These are phyloP conservation scores for Leiothrix lutea DNA, from an alignment of 2,113 vertebrate species.

Conservation along the genomic window DNA sequence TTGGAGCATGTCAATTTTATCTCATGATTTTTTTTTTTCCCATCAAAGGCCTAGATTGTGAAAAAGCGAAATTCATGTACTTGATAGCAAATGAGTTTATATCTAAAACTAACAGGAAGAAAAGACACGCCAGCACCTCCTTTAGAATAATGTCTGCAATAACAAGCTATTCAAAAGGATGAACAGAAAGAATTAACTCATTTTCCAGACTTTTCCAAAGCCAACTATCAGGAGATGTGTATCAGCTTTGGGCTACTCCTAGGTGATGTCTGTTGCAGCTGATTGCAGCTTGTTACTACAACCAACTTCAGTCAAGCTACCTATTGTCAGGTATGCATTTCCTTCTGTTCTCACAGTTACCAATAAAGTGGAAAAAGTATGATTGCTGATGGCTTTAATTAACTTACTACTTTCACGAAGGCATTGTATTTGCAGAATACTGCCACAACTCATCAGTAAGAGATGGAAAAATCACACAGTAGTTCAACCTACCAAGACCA, in stretches of 20 bases:
- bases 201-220: neutral
- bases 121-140: neutral
- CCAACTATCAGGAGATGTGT: neutral
- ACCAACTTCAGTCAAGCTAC: neutral
- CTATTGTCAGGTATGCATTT: neutral
- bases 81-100: neutral
- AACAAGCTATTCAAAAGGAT: neutral
- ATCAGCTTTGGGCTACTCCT: neutral
- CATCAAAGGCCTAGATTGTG: neutral
- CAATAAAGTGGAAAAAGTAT: neutral
- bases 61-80: neutral
- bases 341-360: neutral
- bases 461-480: neutral
- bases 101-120: neutral
- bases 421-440: neutral
- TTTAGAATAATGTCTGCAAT: neutral
- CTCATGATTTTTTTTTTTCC: neutral
- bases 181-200: neutral
- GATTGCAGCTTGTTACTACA: neutral
- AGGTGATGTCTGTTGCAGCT: neutral
- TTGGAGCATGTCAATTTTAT: neutral
- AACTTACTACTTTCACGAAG: neutral
- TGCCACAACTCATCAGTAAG: neutral
- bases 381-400: neutral
- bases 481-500: neutral